These are phyloP conservation scores for Microctonus aethiopoides DNA, from an alignment of 2,888 invertebrate species.

Conservation along the genomic window DNA sequence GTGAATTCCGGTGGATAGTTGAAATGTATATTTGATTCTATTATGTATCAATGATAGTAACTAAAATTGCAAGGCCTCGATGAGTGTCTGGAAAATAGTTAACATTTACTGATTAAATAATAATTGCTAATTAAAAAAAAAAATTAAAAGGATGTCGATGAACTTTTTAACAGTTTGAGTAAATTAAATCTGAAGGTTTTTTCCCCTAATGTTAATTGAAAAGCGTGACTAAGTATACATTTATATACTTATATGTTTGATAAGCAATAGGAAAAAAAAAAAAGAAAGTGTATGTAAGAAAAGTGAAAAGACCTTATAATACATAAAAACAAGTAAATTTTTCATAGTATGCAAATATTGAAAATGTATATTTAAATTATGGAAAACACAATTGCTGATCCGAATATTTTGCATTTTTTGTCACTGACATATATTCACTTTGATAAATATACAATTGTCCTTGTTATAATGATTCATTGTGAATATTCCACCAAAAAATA, in stretches of 20 bases:
- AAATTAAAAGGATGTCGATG: neutral
- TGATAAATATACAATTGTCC: conserved; percentile 10
- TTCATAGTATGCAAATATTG: no score
- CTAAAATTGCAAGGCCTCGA: neutral
- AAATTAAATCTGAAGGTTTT: conserved; percentile 10
- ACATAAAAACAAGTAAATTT: no score
- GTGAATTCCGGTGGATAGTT: neutral
- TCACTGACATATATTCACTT: conserved; percentile 28
- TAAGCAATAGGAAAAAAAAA: neutral
- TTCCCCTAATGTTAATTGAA: neutral
- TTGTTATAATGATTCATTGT: neutral
- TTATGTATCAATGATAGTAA: neutral
- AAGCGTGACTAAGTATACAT: neutral
- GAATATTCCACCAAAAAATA: neutral
- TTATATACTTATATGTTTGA: no score
- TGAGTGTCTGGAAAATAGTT: neutral
- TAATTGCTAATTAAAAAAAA: neutral
- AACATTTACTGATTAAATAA: neutral
- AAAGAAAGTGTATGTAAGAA: neutral
- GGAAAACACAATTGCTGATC: no score
- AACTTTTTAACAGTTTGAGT: neutral
- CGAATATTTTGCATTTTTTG: conserved; percentile 18
- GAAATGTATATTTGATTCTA: neutral
- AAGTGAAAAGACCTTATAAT: no score
- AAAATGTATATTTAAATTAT: no score